Evolutionary conservation across 2,888 invertebrate species (phyloP).

Genomic region (Drosophila engyochracea): DNA sequence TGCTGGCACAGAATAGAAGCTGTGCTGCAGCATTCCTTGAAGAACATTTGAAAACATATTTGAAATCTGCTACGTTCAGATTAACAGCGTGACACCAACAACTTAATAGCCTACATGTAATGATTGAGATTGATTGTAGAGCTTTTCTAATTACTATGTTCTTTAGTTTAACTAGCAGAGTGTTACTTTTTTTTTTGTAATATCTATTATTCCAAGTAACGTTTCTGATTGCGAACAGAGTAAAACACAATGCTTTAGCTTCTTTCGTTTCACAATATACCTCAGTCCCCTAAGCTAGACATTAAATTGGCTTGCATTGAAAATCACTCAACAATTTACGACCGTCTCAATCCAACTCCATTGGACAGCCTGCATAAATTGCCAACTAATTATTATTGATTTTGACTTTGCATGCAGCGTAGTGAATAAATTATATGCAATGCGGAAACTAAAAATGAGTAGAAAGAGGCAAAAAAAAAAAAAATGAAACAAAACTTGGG

Average conservation of each 20-base stretch:
- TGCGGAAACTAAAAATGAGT: constrained; percentile 23
- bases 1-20: background rate
- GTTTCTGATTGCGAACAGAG: background rate
- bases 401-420: constrained; percentile 49
- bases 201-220: background rate
- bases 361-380: constrained; percentile 35
- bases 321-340: constrained; percentile 24
- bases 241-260: background rate
- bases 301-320: constrained; percentile 31
- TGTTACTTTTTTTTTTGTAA: background rate
- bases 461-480: background rate
- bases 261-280: background rate
- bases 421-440: constrained; percentile 14
- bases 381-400: constrained; percentile 64
- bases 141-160: background rate
- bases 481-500: constrained; percentile 4
- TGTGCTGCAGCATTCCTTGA: background rate
- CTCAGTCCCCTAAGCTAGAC: background rate
- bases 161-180: background rate
- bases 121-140: background rate
- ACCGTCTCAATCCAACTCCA: background rate
- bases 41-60: background rate
- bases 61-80: background rate
- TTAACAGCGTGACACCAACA: background rate
- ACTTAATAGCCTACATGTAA: background rate